Conservation (phyloP, 2,113 vertebrate genomes). For the Thunnus thynnus region DNA sequence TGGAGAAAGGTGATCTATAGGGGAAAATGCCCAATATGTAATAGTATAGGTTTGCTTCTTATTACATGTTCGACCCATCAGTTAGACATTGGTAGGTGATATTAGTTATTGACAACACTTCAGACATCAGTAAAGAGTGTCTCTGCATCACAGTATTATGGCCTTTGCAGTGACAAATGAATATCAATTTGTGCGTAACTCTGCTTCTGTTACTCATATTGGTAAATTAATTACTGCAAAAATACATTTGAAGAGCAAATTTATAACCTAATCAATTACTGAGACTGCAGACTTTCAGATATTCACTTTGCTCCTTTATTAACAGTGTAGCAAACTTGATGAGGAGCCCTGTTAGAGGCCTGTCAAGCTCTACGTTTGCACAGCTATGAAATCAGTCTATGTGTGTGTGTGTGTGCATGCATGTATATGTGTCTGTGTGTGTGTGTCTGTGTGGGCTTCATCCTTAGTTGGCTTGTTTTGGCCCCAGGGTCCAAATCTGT, state of each 20-base stretch:
- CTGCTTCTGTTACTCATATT: neutral
- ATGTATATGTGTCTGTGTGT: neutral
- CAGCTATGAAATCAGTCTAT: constrained; percentile 11
- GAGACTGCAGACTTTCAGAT: neutral
- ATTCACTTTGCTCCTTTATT: neutral
- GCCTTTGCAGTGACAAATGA: neutral
- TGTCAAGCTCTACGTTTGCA: constrained; percentile 10
- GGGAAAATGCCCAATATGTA: neutral
- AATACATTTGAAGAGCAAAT: neutral
- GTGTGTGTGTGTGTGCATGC: neutral
- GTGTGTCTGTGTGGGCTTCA: neutral
- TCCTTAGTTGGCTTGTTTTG: constrained; percentile 49
- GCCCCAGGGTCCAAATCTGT: constrained; percentile 54
- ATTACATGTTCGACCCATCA: too few relatives aligned
- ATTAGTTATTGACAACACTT: too few relatives aligned
- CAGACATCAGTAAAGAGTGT: neutral
- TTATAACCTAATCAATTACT: neutral
- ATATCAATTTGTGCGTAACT: neutral
- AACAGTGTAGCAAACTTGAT: neutral
- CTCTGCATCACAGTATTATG: neutral
- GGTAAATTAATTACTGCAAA: neutral
- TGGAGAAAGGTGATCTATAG: neutral
- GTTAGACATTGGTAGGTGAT: too few relatives aligned
- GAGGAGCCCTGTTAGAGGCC: neutral
- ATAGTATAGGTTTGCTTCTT: too few relatives aligned